Evolutionary conservation across 2,888 invertebrate species (phyloP).

Genomic region (Eilema depressum): DNA sequence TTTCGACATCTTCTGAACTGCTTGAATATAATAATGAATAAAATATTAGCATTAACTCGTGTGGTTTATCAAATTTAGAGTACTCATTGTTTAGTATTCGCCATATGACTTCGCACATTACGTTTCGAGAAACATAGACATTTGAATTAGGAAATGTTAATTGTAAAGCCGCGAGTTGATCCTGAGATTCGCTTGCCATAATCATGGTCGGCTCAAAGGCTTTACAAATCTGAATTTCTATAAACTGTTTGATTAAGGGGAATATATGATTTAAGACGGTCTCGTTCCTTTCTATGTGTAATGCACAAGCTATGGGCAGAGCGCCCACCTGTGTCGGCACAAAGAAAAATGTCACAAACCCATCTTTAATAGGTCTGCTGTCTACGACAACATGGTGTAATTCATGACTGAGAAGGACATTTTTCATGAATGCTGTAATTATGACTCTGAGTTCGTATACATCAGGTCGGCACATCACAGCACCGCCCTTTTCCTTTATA

Average conservation of each 20-base stretch:
- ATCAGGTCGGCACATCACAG: slow-evolving; percentile 21
- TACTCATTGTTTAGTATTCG: slow-evolving; percentile 32
- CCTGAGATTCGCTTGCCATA: slow-evolving; percentile 36
- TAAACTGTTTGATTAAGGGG: slow-evolving; percentile 14
- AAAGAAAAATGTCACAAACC: slow-evolving; percentile 45
- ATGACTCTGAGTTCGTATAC: slow-evolving; percentile 43
- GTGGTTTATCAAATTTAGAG: slow-evolving; percentile 23
- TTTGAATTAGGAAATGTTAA: slow-evolving; percentile 45
- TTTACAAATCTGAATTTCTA: background rate
- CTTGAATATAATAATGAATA: slow-evolving; percentile 26
- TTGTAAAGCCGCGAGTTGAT: slow-evolving; percentile 41
- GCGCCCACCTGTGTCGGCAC: slow-evolving; percentile 56
- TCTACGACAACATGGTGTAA: slow-evolving; percentile 38
- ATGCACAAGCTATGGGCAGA: slow-evolving; percentile 55
- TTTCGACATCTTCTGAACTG: slow-evolving; percentile 20
- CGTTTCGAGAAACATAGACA: slow-evolving; percentile 24
- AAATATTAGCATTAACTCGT: slow-evolving; percentile 33
- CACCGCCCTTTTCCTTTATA: slow-evolving; percentile 35
- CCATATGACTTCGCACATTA: slow-evolving; percentile 37
- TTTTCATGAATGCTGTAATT: slow-evolving; percentile 59
- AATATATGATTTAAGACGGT: slow-evolving; percentile 50
- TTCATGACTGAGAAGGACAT: slow-evolving; percentile 41
- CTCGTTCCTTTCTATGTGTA: slow-evolving; percentile 46
- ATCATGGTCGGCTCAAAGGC: background rate
- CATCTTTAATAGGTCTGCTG: background rate